These are phyloP conservation scores for Colinus virginianus DNA, from an alignment of 2,113 vertebrate species.

Conservation along the genomic window DNA sequence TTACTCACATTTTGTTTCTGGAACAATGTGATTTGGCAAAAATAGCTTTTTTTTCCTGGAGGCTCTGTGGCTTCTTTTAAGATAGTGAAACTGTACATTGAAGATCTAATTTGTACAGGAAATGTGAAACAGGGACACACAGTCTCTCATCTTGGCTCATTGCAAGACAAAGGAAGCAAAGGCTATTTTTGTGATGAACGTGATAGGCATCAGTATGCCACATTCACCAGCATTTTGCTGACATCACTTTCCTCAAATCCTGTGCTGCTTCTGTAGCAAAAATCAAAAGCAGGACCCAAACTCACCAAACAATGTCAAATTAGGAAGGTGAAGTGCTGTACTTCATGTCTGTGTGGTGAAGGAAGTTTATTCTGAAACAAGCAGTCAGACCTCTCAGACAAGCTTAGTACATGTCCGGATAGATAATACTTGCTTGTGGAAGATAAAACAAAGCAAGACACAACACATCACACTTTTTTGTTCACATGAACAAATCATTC, in stretches of 20 bases:
- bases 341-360: not conserved
- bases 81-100: not conserved
- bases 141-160: not conserved
- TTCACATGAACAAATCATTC: not conserved
- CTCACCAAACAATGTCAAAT: not conserved
- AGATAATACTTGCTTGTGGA: not conserved
- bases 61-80: not conserved
- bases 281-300: not conserved
- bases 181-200: not conserved
- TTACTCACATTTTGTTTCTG: not conserved
- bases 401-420: not conserved
- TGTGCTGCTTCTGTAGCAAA: not conserved
- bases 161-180: not conserved
- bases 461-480: not conserved
- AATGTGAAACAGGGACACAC: not conserved
- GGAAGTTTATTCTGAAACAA: not conserved
- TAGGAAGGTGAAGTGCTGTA: not conserved
- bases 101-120: not conserved
- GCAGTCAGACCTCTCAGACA: not conserved
- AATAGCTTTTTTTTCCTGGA: not conserved
- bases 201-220: not conserved
- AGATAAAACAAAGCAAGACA: slow-evolving; percentile 8
- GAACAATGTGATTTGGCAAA: not conserved
- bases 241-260: not conserved
- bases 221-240: not conserved